Evolutionary conservation across 2,797 vertebrate genomes (phyloP), one percentile per base, ranked within the genome.

Genomic region (Lindbergichthys nudifrons): DNA sequence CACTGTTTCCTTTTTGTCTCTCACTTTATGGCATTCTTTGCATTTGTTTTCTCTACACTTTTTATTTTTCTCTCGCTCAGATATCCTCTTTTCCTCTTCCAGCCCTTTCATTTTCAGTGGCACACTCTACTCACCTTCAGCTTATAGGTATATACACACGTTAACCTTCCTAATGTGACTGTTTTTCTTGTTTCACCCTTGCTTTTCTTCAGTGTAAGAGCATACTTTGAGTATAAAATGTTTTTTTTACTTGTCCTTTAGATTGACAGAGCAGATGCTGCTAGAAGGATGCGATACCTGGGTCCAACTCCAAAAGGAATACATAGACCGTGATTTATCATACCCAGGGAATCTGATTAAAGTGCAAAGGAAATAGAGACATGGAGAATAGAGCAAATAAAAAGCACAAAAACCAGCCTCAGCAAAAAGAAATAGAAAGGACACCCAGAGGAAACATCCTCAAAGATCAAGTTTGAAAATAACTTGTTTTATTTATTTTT

Each of bases 1-100:
- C 89, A 78, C 89, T 63, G 48, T 87, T 88, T 89, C 79, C 81
- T 92, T 92, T 89, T 92, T 74, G 85, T 91, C 91, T 93, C 85
- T 91, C 89, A 89, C 89, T 83, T 76, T 79, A 75, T 77, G 75
- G 80, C 80, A 23, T 59, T 79, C 76, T 62, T 81, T 54, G 75
- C 78, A 88, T 88, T 86, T 89, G 77, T 89, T 88, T 89, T 85
- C 75, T 73, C 82, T 54, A 80, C 77, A 63, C 84, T 85, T 80
- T 80, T 68, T 77, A 10, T 79, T 36, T 77, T 65, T 67, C 60
- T 73, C 39, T 43, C 51, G 30, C 72, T 85, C 70, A 85, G 75
- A 88, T 84, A 78, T 84, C 70, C 66, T 73, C 70, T 74, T 79
- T 87, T 88, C 83, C 85, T 87, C 78, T 84, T 78, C 67, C 57